Conservation (phyloP, 2,888 invertebrate genomes). For the Xanthorhoe designata region DNA sequence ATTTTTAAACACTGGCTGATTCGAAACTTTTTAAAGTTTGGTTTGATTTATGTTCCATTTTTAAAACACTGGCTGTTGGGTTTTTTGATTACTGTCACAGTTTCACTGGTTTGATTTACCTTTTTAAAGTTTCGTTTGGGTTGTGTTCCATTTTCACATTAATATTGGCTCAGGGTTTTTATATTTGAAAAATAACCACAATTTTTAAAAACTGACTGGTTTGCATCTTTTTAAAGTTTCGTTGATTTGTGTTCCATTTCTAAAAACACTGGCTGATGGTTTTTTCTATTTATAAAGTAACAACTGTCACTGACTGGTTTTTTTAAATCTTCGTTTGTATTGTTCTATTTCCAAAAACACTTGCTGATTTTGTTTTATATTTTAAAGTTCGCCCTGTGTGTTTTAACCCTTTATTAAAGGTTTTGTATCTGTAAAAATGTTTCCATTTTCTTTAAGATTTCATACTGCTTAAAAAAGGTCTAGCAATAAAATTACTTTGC, state of each 20-base stretch:
- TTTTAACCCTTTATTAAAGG: too few species aligned
- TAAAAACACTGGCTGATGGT: neutral
- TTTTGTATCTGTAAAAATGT: neutral
- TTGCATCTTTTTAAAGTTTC: neutral
- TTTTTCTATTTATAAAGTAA: neutral
- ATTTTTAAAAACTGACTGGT: neutral
- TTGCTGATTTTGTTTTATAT: too few species aligned
- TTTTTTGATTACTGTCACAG: too few species aligned
- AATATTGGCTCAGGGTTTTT: neutral
- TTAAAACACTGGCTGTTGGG: neutral
- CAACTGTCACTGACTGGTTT: too few species aligned
- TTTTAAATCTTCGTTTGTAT: too few species aligned
- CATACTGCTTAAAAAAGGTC: neutral
- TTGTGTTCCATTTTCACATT: neutral
- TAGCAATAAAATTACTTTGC: conserved; percentile 4
- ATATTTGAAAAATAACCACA: too few species aligned
- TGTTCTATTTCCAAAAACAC: too few species aligned
- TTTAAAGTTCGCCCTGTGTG: too few species aligned
- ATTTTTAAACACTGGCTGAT: conserved; percentile 35
- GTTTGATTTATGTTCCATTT: conserved; percentile 16
- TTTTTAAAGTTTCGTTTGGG: neutral
- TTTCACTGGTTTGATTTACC: too few species aligned
- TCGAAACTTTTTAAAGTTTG: conserved; percentile 16
- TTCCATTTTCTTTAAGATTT: neutral
- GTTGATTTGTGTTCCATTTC: neutral